Percentiles rank a stretch among this genome's conserved stretches.
Evolutionary conservation across 2,113 vertebrate genomes (phyloP).

Genomic region (Cynopterus brachyotis): DNA sequence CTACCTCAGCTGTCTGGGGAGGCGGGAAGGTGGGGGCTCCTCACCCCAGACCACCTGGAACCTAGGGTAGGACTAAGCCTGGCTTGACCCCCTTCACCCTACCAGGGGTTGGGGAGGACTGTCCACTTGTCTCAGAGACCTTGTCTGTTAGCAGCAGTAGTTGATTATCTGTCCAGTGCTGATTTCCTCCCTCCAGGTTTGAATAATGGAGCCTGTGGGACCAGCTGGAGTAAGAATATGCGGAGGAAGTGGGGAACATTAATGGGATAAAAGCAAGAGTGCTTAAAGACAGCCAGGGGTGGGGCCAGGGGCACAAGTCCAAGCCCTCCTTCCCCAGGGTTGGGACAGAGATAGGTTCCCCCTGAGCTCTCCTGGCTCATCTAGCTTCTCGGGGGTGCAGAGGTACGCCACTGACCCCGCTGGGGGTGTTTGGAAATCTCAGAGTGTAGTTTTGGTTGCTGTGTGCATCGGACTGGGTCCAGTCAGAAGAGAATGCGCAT

Average conservation of each 20-base stretch:
- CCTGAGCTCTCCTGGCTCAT: not conserved
- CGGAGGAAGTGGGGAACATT: not conserved
- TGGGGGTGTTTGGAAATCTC: not conserved
- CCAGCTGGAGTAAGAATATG: not conserved
- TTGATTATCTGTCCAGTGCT: not conserved
- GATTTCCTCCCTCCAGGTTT: not conserved
- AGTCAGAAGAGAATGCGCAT: not conserved
- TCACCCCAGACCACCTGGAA: not conserved
- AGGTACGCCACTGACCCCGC: not conserved
- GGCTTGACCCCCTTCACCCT: not conserved
- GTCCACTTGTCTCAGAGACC: not conserved
- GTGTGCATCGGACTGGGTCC: not conserved
- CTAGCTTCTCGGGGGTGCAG: not conserved
- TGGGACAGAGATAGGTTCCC: not conserved
- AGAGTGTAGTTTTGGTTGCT: not conserved
- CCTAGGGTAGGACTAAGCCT: not conserved
- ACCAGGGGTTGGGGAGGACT: not conserved
- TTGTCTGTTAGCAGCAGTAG: not conserved
- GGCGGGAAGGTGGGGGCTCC: not conserved
- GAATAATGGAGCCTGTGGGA: slow-evolving; percentile 47
- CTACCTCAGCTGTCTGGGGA: slow-evolving; percentile 13
- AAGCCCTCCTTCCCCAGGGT: not conserved
- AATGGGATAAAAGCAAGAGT: not conserved
- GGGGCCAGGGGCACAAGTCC: not conserved
- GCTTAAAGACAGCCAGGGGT: not conserved